Conservation (phyloP, 2,888 invertebrate genomes). For the Netelia fuscicornis region DNA sequence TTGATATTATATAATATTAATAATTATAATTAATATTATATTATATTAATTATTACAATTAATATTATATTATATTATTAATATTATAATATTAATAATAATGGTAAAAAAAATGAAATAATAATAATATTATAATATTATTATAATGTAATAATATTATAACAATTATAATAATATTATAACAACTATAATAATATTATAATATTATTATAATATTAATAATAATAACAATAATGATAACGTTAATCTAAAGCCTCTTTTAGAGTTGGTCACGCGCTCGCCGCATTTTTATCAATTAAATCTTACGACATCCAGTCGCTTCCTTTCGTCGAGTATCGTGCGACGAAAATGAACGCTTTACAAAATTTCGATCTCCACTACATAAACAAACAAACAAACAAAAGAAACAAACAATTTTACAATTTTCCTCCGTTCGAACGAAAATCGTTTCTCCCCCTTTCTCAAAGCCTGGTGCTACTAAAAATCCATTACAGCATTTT, state of each 20-base stretch:
- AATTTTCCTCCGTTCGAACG: not conserved
- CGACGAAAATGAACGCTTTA: too few relatives aligned
- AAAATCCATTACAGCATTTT: not conserved
- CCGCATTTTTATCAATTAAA: not conserved
- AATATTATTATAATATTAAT: constrained; percentile 10
- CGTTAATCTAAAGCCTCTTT: constrained; percentile 18
- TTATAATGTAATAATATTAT: constrained; percentile 6
- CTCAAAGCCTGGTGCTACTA: not conserved
- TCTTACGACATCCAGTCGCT: not conserved
- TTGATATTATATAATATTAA: constrained; percentile 15
- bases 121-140: constrained; percentile 18
- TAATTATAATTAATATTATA: constrained; percentile 17
- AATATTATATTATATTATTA: constrained; percentile 18
- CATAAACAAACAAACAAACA: not conserved
- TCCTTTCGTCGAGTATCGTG: not conserved
- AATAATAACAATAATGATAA: constrained; percentile 36
- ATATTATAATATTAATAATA: too few relatives aligned
- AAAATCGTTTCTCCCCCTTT: not conserved
- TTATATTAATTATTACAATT: not conserved
- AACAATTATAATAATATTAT: constrained; percentile 13
- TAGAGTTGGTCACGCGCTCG: constrained; percentile 46
- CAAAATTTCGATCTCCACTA: too few relatives aligned
- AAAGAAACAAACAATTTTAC: not conserved
- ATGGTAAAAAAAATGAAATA: too few relatives aligned
- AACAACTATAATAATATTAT: constrained; percentile 42